Evolutionary conservation across 2,888 invertebrate genomes (phyloP).

Genomic region (Ichneumoninae sp.): DNA sequence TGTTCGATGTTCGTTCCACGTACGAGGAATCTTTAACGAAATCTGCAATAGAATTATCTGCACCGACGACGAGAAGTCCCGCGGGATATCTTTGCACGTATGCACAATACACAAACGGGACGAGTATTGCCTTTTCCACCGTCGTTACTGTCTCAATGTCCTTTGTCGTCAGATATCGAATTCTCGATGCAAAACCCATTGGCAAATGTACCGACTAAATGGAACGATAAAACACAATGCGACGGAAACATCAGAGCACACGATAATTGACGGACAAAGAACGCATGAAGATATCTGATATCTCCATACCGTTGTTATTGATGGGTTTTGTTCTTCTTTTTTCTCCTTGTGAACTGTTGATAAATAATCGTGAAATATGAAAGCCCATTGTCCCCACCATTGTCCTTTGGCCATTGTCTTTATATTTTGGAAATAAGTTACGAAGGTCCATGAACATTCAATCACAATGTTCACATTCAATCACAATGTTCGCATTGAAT

Average conservation of each 20-base stretch:
- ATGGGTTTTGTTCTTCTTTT: neutral
- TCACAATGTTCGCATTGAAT: no score
- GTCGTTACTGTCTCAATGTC: neutral
- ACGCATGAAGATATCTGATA: neutral
- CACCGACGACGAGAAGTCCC: conserved; percentile 1
- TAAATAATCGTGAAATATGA: neutral
- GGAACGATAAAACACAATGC: neutral
- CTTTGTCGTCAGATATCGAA: conserved; percentile 3
- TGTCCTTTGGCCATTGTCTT: neutral
- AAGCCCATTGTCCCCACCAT: neutral
- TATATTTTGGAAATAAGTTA: neutral
- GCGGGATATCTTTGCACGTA: neutral
- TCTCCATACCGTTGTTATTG: neutral
- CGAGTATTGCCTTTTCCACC: neutral
- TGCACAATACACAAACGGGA: neutral
- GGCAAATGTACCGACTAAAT: neutral
- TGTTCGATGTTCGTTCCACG: neutral
- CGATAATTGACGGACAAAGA: neutral
- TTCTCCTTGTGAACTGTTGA: no score
- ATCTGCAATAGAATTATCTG: conserved; percentile 17
- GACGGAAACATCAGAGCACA: neutral
- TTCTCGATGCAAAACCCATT: conserved; percentile 1
- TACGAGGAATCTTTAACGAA: conserved; percentile 1
- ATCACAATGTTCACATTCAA: neutral
- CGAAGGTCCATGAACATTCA: neutral